A percentile compares a stretch with the other conserved stretches of the same genome.
phyloP scores from a whole-genome alignment of 1,140 invertebrate species.

The Muscidifurax raptorellus region DNA sequence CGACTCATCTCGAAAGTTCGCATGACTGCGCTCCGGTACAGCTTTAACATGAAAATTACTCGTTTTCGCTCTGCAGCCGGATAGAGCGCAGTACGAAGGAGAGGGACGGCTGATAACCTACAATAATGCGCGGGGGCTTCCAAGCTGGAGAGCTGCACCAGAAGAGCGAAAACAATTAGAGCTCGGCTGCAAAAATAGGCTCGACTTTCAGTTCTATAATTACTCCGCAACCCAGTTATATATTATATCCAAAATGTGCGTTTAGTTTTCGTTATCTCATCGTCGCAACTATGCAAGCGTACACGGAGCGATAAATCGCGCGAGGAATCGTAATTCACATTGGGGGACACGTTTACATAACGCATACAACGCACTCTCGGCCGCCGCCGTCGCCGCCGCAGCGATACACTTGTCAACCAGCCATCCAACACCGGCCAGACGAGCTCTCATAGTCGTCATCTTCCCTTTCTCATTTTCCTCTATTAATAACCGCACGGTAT shows the following conservation, averaged over 20 bases:
- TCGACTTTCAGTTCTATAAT: constrained; percentile 50
- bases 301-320: too few relatives aligned
- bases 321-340: background rate
- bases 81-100: constrained; percentile 48
- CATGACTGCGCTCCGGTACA: constrained; percentile 60
- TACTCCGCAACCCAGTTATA: background rate
- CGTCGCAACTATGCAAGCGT: background rate
- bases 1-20: constrained; percentile 60
- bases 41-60: constrained; percentile 64
- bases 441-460: background rate
- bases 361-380: background rate
- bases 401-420: constrained; percentile 21
- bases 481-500: constrained; percentile 44
- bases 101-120: constrained; percentile 40
- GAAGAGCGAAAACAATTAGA: constrained; percentile 56
- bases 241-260: background rate
- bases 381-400: background rate
- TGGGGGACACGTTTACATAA: constrained; percentile 13
- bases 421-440: too few relatives aligned
- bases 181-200: constrained; percentile 56
- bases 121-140: constrained; percentile 28
- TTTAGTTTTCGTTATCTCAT: background rate
- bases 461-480: background rate
- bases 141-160: background rate
- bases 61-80: constrained; percentile 56